A percentile compares a stretch with the other conserved stretches of the same genome.
Conservation (phyloP, 2,797 vertebrate species). For the Coluber constrictor region DNA sequence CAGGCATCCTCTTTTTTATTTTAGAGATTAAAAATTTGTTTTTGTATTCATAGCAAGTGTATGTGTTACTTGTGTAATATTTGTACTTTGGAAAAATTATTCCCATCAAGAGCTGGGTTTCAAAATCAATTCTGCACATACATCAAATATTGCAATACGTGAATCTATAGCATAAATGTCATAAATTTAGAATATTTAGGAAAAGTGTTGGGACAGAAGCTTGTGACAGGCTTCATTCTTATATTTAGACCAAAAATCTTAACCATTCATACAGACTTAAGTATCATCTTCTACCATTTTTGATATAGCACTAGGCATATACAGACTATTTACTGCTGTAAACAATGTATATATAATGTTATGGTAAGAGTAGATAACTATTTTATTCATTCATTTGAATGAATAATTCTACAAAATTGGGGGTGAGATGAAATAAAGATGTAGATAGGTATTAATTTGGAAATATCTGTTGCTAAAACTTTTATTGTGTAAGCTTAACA, state of each 20-base stretch:
- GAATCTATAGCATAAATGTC: neutral
- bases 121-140: neutral
- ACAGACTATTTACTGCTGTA: neutral
- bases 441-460: neutral
- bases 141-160: neutral
- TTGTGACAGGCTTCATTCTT: neutral
- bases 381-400: neutral
- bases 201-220: neutral
- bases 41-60: neutral
- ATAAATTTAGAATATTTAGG: neutral
- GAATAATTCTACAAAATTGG: neutral
- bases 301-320: neutral
- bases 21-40: constrained; percentile 6
- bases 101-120: neutral
- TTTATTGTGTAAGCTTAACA: neutral
- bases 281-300: neutral
- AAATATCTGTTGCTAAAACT: constrained; percentile 4
- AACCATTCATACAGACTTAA: neutral
- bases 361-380: neutral
- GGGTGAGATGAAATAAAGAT: neutral
- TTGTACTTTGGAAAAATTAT: neutral
- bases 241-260: neutral
- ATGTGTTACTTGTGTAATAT: neutral
- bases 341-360: neutral
- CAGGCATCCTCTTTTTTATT: neutral